These are phyloP conservation scores for Drosophila ercepeae DNA, from an alignment of 1,140 invertebrate species.

Conservation along the genomic window DNA sequence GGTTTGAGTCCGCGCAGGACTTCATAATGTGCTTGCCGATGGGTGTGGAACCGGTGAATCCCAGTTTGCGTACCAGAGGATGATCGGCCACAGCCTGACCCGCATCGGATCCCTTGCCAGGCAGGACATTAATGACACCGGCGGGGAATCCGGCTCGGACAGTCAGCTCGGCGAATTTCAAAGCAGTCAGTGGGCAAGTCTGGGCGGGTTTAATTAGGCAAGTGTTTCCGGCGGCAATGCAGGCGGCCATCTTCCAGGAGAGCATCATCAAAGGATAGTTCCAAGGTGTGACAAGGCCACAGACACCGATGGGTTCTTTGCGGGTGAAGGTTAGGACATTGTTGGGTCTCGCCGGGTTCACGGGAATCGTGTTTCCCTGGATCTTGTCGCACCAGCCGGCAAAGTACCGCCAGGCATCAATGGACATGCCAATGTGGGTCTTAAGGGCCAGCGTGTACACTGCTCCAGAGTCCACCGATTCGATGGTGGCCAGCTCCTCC, in stretches of 20 bases:
- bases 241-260: constrained; percentile 99
- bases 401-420: constrained; percentile 96
- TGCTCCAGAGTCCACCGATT: constrained; percentile 96
- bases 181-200: constrained; percentile 94
- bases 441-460: constrained; percentile 97
- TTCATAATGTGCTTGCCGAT: constrained; percentile 92
- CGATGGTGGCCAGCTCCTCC: constrained; percentile 96
- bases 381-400: constrained; percentile 98
- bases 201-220: constrained; percentile 98
- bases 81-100: constrained; percentile 95
- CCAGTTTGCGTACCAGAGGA: constrained; percentile 93
- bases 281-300: constrained; percentile 98
- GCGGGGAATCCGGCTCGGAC: constrained; percentile 94
- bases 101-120: constrained; percentile 90
- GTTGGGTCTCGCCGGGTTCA: constrained; percentile 94
- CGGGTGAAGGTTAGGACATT: constrained; percentile 92
- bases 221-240: constrained; percentile 96
- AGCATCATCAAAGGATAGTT: constrained; percentile 99
- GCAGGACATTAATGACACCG: constrained; percentile 97
- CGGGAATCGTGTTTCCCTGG: constrained; percentile 95
- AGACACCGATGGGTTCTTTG: constrained; percentile 96
- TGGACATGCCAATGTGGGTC: constrained; percentile 97
- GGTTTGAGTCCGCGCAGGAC: constrained; percentile 93
- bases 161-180: constrained; percentile 96
- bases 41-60: constrained; percentile 97